Conservation (phyloP, 2,888 invertebrate genomes). For the Drosophila setosimentum region DNA sequence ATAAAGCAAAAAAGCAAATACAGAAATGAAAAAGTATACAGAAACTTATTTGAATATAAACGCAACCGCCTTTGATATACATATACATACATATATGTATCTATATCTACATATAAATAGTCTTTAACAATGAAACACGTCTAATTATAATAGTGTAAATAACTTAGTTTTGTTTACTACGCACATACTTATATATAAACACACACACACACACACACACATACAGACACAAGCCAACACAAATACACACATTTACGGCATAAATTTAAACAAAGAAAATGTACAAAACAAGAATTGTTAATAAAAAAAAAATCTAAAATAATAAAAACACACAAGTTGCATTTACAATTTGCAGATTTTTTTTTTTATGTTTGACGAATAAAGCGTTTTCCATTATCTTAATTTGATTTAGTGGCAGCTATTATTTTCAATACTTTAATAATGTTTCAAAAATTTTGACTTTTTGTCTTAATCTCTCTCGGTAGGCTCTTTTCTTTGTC, state of each 20-base stretch:
- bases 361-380: constrained; percentile 2
- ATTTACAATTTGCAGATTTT: constrained; percentile 57
- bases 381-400: not conserved
- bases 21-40: constrained; percentile 60
- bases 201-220: constrained; percentile 39
- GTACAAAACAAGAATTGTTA: constrained; percentile 77
- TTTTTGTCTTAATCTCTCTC: not conserved
- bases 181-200: constrained; percentile 57
- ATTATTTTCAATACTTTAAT: not conserved
- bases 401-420: not conserved
- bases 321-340: constrained; percentile 57
- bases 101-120: constrained; percentile 65
- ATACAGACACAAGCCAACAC: constrained; percentile 30
- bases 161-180: constrained; percentile 77
- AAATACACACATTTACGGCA: constrained; percentile 62
- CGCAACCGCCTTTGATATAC: constrained; percentile 78
- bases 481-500: not conserved
- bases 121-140: constrained; percentile 59
- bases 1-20: constrained; percentile 25
- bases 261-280: constrained; percentile 72
- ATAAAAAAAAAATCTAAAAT: constrained; percentile 55
- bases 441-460: not conserved
- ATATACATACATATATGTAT: constrained; percentile 65
- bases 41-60: constrained; percentile 65
- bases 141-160: constrained; percentile 72